These are phyloP conservation scores for Thomomys bottae DNA, from an alignment of 2,113 vertebrate genomes.

Conservation along the genomic window DNA sequence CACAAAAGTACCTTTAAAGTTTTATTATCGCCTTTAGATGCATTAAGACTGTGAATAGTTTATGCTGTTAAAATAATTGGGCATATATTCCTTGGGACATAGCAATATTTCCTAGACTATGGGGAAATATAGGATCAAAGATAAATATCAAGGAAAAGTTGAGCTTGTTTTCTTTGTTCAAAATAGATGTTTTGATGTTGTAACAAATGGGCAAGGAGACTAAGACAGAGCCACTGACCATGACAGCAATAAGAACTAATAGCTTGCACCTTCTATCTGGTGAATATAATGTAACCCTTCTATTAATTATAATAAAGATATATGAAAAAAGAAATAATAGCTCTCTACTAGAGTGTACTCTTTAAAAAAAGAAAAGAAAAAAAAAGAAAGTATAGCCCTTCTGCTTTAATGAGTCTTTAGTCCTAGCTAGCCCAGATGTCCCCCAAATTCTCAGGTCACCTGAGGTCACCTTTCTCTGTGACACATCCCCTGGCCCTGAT, in stretches of 20 bases:
- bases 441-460: not conserved
- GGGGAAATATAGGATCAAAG: not conserved
- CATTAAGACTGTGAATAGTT: not conserved
- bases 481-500: not conserved
- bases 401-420: constrained; percentile 4
- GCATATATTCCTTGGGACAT: not conserved
- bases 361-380: no score
- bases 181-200: not conserved
- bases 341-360: no score
- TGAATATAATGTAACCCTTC: no score
- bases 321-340: no score
- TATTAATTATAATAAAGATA: no score
- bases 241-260: not conserved
- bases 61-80: not conserved
- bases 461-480: not conserved
- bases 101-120: not conserved
- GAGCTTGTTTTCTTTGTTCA: constrained; percentile 12
- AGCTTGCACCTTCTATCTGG: no score
- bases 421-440: not conserved
- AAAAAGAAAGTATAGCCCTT: no score
- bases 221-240: not conserved
- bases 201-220: not conserved
- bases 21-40: constrained; percentile 24
- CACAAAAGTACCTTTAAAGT: not conserved
- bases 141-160: constrained; percentile 4